phyloP scores from a whole-genome alignment of 2,113 vertebrate genomes.

The Morone chrysops region DNA sequence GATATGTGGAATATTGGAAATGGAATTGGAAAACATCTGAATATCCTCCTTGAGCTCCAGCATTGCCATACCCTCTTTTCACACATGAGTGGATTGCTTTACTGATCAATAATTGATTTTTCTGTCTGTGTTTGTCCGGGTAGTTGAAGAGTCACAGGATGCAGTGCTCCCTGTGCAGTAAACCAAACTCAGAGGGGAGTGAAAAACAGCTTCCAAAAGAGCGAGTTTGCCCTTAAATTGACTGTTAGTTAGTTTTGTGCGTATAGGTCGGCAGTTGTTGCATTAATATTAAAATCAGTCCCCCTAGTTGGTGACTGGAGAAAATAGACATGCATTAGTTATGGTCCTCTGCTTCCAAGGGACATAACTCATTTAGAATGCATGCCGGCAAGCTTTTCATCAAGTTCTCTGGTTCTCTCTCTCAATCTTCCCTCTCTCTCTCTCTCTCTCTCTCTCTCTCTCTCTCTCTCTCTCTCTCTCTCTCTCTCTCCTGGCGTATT shows the following conservation, averaged over 20 bases:
- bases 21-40: conserved; percentile 10
- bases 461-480: neutral
- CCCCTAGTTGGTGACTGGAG: conserved; percentile 67
- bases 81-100: conserved; percentile 68
- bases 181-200: conserved; percentile 64
- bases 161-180: conserved; percentile 53
- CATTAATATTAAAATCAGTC: conserved; percentile 81
- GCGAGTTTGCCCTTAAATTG: conserved; percentile 74
- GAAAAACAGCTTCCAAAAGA: conserved; percentile 69
- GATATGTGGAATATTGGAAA: neutral
- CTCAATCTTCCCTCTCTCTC: neutral
- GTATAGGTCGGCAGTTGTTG: conserved; percentile 69
- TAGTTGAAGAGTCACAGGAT: conserved; percentile 66
- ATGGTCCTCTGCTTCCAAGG: conserved; percentile 74
- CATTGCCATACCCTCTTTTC: conserved; percentile 52
- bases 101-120: conserved; percentile 80
- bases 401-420: conserved; percentile 59
- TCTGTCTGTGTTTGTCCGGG: conserved; percentile 62
- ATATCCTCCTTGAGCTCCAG: conserved; percentile 37
- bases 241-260: conserved; percentile 72
- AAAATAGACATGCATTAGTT: conserved; percentile 82
- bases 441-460: neutral
- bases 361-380: conserved; percentile 75
- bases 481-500: neutral
- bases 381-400: conserved; percentile 65